Evolutionary conservation across 2,113 vertebrate genomes (phyloP), one percentile per base, ranked within the genome.

Genomic region (Odobenus rosmarus): DNA sequence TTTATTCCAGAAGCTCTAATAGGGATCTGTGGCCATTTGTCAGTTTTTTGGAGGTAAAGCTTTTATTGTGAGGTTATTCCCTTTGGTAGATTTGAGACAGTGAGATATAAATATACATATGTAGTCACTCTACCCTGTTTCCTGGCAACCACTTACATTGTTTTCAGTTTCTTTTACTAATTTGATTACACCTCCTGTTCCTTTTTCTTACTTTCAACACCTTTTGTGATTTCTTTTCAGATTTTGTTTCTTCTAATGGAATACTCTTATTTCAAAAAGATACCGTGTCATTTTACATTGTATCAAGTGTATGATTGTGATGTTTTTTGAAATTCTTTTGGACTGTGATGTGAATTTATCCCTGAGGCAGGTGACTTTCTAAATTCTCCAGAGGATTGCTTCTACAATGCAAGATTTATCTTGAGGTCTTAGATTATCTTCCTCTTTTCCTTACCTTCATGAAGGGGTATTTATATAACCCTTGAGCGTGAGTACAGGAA

Each of bases 131-230:
- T 93, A 23, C 90, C 33, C 28, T 96, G 31, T 79, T 90, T 90
- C 92, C 16, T 90, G 53, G 24, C 11, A 71, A 21, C 83, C 59
- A 53, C 59, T 77, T 59, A 57, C 3, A 7, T 79, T 81, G 53
- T 42, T 87, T 95, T 81, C 67, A 89, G 59, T 84, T 93, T 80
- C 39, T 77, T 77, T 96, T 71, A 33, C 57, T 77, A 57, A 88
- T 76, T 74, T 88, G 36, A 55, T 90, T 28, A 21, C 55, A 31
- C 82, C 3, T 64, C 49, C 16, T 74, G 4, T 93, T 96, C 16
- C 5, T 90, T 79, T 90, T 88, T 74, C 26, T 80, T 95, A 59
- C 42, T 77, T 67, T 79, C 28, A 51, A 28, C 55, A 72, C 16
- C 4, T 81, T 71, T 89, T 77, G 76, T 79, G 16, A 79, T 49